Percentiles rank a stretch among this genome's conserved stretches.
These are phyloP conservation scores for Prorops nasuta DNA, from an alignment of 1,140 invertebrate species.

Conservation along the genomic window DNA sequence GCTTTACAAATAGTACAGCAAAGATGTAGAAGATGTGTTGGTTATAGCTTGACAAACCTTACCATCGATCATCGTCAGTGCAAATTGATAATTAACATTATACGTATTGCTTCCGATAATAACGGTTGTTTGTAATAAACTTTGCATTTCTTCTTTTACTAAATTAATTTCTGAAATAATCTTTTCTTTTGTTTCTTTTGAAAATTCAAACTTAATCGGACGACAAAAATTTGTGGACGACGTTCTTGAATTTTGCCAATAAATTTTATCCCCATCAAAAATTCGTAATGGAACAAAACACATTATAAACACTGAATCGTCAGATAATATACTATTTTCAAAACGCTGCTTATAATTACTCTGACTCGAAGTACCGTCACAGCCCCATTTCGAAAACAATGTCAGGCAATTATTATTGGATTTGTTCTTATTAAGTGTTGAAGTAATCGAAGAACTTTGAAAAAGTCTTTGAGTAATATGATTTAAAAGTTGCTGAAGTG, in stretches of 20 bases:
- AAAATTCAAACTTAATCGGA: slow-evolving; percentile 36
- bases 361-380: slow-evolving; percentile 33
- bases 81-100: slow-evolving; percentile 26
- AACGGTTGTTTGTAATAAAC: slow-evolving; percentile 17
- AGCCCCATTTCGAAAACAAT: slow-evolving; percentile 38
- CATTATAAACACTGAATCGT: slow-evolving; percentile 16
- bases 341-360: slow-evolving; percentile 38
- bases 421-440: too few relatives aligned
- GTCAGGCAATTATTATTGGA: too few relatives aligned
- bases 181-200: slow-evolving; percentile 34
- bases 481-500: not conserved
- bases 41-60: slow-evolving; percentile 51
- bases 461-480: too few relatives aligned
- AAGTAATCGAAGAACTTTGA: too few relatives aligned
- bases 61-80: slow-evolving; percentile 50
- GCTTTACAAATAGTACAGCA: not conserved
- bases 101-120: slow-evolving; percentile 18
- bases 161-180: slow-evolving; percentile 29
- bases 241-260: slow-evolving; percentile 37
- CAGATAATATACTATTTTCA: slow-evolving; percentile 12
- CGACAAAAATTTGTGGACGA: slow-evolving; percentile 41
- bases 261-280: not conserved
- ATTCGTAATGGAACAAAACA: slow-evolving; percentile 20
- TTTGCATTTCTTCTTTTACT: slow-evolving; percentile 25
- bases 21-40: slow-evolving; percentile 12